Evolutionary conservation across 2,888 invertebrate species (phyloP), one percentile per base, ranked within the genome.

Genomic region (Lasioglossum morio): DNA sequence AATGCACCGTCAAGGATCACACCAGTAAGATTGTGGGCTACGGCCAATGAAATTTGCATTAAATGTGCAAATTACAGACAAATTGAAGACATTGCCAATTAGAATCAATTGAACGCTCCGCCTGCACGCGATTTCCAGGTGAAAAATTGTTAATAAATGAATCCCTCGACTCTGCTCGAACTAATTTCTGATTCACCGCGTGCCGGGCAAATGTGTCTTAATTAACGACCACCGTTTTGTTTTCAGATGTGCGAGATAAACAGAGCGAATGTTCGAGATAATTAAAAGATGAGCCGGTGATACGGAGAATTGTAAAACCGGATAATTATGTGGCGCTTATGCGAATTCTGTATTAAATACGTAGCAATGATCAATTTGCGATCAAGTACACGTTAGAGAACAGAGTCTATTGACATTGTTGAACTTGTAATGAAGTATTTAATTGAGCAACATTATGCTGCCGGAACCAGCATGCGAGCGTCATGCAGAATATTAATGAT

Each of bases 21-120:
- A 46, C 53, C 53, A 53, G 37, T 8, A 40, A 57, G 70, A 69
- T 77, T 85, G 69, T 69, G 53, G 85, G 77, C 73, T 73, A 77
- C 57, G 63, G 46, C 69, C 76, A 82, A 86, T 81, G 72, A 78
- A 79, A 86, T 86, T 86, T 86, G 23, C 79, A 86, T 82, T 63
- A n/a, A 30, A 37, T 78, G 72, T 30, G 60, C 69, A 76, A 84
- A 85, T 86, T 81, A 69, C 66, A 66, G 57, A 77, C 77, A 82
- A 82, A 73, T 73, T 75, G 73, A 81, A 72, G 81, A 73, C 73
- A 43, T 14, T 69, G 81, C 73, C 60, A 77, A 81, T 77, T 72
- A 76, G 76, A 37, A 34, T 74, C 79, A 86, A 86, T 86, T 73
- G 43, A 37, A 40, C 43, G 40, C 63, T 43, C 48, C 81, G 74